These are phyloP conservation scores for Alouatta caraya DNA, from an alignment of 2,797 vertebrate genomes.

Conservation along the genomic window DNA sequence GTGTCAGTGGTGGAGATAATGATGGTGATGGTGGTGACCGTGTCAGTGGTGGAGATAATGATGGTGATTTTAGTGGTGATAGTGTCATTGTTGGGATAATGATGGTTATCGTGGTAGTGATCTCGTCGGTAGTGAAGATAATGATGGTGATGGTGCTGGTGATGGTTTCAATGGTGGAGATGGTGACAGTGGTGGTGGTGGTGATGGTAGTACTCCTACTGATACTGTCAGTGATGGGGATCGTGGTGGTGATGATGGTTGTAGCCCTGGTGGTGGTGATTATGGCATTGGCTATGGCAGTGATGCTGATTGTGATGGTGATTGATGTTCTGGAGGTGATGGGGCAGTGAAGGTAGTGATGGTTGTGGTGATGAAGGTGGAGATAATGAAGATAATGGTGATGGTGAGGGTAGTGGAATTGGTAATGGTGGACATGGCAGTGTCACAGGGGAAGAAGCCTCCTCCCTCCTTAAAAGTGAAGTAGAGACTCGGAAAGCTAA, in stretches of 20 bases:
- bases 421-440: not conserved
- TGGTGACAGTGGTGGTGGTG: not conserved
- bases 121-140: not conserved
- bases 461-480: not conserved
- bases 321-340: not conserved
- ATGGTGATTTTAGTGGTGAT: too few species aligned
- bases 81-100: too few species aligned
- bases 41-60: not conserved
- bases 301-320: not conserved
- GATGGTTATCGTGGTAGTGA: not conserved
- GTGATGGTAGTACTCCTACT: not conserved
- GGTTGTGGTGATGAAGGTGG: not conserved
- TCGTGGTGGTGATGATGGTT: too few species aligned
- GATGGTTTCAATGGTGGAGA: not conserved
- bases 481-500: not conserved
- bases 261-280: not conserved
- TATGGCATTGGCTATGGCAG: not conserved
- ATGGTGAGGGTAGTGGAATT: not conserved
- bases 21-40: not conserved
- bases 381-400: not conserved
- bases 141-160: not conserved
- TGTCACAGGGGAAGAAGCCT: not conserved
- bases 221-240: rapidly evolving
- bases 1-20: too few species aligned
- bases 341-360: not conserved